These are phyloP conservation scores for Ptyas mucosa DNA, from an alignment of 2,113 vertebrate species.

Conservation along the genomic window DNA sequence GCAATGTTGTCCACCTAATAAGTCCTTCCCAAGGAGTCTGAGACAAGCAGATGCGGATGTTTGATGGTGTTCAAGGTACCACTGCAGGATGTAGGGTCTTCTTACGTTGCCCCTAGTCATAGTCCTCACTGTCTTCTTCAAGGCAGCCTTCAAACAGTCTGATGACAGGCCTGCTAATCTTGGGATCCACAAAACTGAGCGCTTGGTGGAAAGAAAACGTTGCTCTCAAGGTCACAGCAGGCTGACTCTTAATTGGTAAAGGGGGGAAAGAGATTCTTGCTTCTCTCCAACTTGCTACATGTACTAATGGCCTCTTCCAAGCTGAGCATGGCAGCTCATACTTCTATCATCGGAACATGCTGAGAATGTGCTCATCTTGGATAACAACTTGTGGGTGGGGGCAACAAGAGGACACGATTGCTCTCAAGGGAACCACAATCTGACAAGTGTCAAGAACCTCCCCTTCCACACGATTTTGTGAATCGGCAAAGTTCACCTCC, in stretches of 20 bases:
- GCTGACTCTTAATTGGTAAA: slow-evolving; percentile 41
- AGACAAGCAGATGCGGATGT: background rate
- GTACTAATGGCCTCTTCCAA: slow-evolving; percentile 50
- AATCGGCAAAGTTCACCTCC: background rate
- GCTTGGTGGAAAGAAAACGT: slow-evolving; percentile 42
- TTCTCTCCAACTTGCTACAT: slow-evolving; percentile 36
- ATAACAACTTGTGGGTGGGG: background rate
- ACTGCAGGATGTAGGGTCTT: too few relatives aligned
- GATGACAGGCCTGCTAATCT: background rate
- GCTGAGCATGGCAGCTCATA: slow-evolving; percentile 37
- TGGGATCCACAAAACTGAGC: slow-evolving; percentile 11
- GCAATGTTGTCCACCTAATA: background rate
- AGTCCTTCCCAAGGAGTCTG: background rate
- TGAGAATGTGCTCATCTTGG: background rate
- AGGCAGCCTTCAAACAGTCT: slow-evolving; percentile 12
- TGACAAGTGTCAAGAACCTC: background rate
- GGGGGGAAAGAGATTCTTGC: background rate
- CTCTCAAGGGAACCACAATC: background rate
- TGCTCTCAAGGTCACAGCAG: slow-evolving; percentile 40
- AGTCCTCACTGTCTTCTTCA: background rate
- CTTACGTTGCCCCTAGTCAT: too few relatives aligned
- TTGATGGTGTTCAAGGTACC: too few relatives aligned
- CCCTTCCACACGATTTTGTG: background rate
- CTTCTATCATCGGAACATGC: slow-evolving; percentile 15
- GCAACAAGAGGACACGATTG: background rate